phyloP scores from a whole-genome alignment of 2,113 vertebrate genomes.

The Electrona antarctica region DNA sequence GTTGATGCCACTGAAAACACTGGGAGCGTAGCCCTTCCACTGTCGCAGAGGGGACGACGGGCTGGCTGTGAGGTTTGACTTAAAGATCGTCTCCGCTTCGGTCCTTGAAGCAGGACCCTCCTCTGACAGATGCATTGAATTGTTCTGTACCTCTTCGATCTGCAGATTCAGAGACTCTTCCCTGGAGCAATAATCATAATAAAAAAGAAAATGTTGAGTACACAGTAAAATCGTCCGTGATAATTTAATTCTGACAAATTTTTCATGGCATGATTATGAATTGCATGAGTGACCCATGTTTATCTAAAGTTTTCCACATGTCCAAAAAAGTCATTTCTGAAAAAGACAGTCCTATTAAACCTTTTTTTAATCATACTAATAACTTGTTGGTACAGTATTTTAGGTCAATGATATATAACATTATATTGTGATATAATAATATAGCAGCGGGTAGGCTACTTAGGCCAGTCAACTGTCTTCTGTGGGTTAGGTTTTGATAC shows the following conservation, averaged over 20 bases:
- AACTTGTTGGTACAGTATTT: too few relatives aligned
- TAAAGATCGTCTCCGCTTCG: conserved; percentile 69
- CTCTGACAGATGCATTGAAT: conserved; percentile 41
- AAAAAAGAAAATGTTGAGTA: neutral
- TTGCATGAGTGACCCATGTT: neutral
- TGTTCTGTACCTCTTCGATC: conserved; percentile 45
- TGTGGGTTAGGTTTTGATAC: too few relatives aligned
- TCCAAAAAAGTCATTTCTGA: neutral
- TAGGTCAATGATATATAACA: too few relatives aligned
- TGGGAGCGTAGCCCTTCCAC: conserved; percentile 79
- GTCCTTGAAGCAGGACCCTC: conserved; percentile 79
- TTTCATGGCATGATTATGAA: too few relatives aligned
- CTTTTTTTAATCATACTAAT: too few relatives aligned
- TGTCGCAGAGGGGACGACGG: conserved; percentile 72
- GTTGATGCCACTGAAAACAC: conserved; percentile 85
- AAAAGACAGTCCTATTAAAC: too few relatives aligned
- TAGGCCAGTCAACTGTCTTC: too few relatives aligned
- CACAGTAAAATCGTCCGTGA: neutral
- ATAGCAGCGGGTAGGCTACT: too few relatives aligned
- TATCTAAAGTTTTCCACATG: too few relatives aligned
- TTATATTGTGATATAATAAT: too few relatives aligned
- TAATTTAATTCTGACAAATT: too few relatives aligned
- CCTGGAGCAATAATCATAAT: conserved; percentile 40
- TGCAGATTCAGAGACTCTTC: conserved; percentile 36
- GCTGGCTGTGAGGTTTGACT: conserved; percentile 58